These are phyloP conservation scores for Aegotheles bennettii DNA, from an alignment of 2,113 vertebrate species.

Conservation along the genomic window DNA sequence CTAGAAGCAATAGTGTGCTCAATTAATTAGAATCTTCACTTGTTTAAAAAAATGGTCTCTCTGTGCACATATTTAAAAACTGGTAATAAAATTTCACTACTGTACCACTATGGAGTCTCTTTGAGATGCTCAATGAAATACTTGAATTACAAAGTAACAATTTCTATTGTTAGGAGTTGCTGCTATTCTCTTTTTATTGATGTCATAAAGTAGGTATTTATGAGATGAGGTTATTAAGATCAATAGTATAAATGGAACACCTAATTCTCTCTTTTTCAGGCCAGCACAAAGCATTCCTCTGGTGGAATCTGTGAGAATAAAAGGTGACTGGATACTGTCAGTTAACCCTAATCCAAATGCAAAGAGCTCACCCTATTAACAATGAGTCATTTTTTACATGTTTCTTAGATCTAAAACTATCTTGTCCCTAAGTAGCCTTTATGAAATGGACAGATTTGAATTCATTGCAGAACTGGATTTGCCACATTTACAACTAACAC, in stretches of 20 bases:
- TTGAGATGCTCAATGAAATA: conserved; percentile 43
- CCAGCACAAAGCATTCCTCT: conserved; percentile 59
- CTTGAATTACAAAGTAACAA: conserved; percentile 61
- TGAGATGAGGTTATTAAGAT: conserved; percentile 74
- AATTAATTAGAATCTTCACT: conserved; percentile 70
- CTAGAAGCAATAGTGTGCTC: conserved; percentile 40
- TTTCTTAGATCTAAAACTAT: conserved; percentile 69
- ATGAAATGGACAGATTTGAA: conserved; percentile 47
- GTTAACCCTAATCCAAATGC: conserved; percentile 75
- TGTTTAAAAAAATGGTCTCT: conserved; percentile 56
- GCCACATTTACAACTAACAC: conserved; percentile 6
- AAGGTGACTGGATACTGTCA: conserved; percentile 64
- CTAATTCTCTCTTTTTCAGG: conserved; percentile 72
- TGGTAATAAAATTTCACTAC: conserved; percentile 22
- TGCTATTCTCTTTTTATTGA: conserved; percentile 67
- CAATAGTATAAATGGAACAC: conserved; percentile 71
- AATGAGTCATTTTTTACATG: conserved; percentile 66
- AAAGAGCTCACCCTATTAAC: conserved; percentile 70
- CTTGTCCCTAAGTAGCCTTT: conserved; percentile 66
- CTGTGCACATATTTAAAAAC: conserved; percentile 43
- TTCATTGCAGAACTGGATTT: conserved; percentile 35
- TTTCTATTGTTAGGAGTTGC: conserved; percentile 65
- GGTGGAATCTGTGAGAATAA: conserved; percentile 50
- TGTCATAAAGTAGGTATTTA: conserved; percentile 74
- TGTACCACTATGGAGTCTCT: conserved; percentile 34